Percentiles rank a stretch among this genome's conserved stretches.
phyloP scores from a whole-genome alignment of 2,797 vertebrate genomes.

The Ceryle rudis region DNA sequence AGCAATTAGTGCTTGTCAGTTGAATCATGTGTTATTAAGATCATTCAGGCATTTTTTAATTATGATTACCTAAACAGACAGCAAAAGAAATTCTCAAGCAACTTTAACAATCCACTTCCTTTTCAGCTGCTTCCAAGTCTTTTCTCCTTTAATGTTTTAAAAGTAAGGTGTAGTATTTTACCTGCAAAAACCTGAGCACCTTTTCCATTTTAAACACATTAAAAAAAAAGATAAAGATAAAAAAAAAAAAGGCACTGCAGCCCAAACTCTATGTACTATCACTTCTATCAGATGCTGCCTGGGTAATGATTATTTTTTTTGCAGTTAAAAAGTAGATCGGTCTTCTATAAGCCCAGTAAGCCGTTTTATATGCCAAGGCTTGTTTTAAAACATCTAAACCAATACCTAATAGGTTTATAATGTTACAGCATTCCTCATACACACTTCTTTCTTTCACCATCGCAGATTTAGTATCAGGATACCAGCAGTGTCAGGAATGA shows the following conservation, averaged over 20 bases:
- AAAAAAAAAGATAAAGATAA: not conserved
- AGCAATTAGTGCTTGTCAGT: conserved; percentile 88
- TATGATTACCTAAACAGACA: conserved; percentile 84
- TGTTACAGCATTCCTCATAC: not conserved
- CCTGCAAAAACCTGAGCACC: not conserved
- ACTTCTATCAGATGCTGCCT: not conserved
- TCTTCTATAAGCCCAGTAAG: not conserved
- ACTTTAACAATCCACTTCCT: conserved; percentile 83
- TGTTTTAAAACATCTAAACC: conserved; percentile 26
- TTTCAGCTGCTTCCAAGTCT: conserved; percentile 73
- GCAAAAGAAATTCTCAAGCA: conserved; percentile 80
- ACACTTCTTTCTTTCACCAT: conserved; percentile 40
- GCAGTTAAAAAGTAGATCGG: not conserved
- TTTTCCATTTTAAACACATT: not conserved
- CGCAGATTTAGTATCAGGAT: conserved; percentile 2
- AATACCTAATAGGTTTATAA: not conserved
- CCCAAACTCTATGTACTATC: not conserved
- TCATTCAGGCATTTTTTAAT: conserved; percentile 88
- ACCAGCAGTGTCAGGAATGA: conserved; percentile 22
- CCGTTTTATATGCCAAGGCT: conserved; percentile 18
- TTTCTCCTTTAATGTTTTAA: conserved; percentile 55
- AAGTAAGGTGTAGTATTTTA: conserved; percentile 29
- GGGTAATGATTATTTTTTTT: not conserved
- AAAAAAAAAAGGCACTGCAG: not conserved
- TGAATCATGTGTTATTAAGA: conserved; percentile 88